phyloP scores from a whole-genome alignment of 1,140 invertebrate genomes.

The Hesperophylax magnus region DNA sequence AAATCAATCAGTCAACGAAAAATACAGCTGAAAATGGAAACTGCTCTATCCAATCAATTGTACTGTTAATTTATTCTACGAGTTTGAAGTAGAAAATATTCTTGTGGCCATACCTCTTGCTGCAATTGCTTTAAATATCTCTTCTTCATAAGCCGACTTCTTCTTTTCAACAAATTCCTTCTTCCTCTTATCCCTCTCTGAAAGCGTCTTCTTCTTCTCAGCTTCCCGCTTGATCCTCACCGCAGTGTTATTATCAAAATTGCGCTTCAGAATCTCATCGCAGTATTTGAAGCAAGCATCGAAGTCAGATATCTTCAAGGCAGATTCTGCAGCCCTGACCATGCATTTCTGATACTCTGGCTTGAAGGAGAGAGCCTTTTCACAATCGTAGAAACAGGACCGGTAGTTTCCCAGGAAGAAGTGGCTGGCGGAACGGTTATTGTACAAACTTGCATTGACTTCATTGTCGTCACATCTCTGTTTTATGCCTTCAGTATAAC shows the following conservation, averaged over 20 bases:
- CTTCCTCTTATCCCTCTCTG: slow-evolving; percentile 72
- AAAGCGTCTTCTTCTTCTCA: slow-evolving; percentile 75
- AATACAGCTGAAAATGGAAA: too few species aligned
- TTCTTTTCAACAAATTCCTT: slow-evolving; percentile 70
- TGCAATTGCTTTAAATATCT: slow-evolving; percentile 62
- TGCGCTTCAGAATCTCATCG: slow-evolving; percentile 75
- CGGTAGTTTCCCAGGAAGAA: slow-evolving; percentile 90
- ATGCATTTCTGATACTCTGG: slow-evolving; percentile 86
- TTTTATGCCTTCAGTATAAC: slow-evolving; percentile 92
- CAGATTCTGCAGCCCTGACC: slow-evolving; percentile 82
- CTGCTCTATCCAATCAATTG: too few species aligned
- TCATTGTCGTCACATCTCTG: slow-evolving; percentile 81
- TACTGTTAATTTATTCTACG: too few species aligned
- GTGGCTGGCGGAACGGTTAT: slow-evolving; percentile 92
- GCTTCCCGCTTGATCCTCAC: slow-evolving; percentile 74
- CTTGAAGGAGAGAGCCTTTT: slow-evolving; percentile 83
- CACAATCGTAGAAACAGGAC: slow-evolving; percentile 68
- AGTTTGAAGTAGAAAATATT: too few species aligned
- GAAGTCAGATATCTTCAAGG: slow-evolving; percentile 78
- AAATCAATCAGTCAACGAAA: too few species aligned
- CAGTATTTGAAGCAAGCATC: slow-evolving; percentile 83
- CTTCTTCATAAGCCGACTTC: slow-evolving; percentile 71
- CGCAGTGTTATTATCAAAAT: slow-evolving; percentile 73
- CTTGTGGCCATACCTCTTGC: slow-evolving; percentile 61
- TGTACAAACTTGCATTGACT: slow-evolving; percentile 88